These are phyloP conservation scores for Drosophila eugracilis DNA, from an alignment of 1,140 invertebrate species.

Conservation along the genomic window DNA sequence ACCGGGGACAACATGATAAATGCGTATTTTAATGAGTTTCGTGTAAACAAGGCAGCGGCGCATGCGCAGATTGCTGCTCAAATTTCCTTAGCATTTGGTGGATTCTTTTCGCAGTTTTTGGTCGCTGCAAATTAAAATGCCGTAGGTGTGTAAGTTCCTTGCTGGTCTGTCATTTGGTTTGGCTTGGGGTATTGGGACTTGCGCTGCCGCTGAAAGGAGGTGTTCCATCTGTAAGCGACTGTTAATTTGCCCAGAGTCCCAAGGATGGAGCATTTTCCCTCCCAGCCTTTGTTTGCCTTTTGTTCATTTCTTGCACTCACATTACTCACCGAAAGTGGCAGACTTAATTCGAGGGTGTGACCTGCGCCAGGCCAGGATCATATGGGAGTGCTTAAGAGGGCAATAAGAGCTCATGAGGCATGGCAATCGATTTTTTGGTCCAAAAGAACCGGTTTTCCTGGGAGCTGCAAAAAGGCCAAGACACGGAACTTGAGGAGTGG, in stretches of 20 bases:
- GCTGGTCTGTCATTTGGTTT: slow-evolving; percentile 64
- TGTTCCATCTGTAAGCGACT: slow-evolving; percentile 72
- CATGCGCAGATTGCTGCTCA: slow-evolving; percentile 55
- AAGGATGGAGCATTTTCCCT: slow-evolving; percentile 34
- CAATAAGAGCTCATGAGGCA: slow-evolving; percentile 49
- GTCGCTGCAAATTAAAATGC: slow-evolving; percentile 59
- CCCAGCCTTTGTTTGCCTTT: slow-evolving; percentile 45
- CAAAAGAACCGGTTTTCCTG: slow-evolving; percentile 19
- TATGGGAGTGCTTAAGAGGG: slow-evolving; percentile 56
- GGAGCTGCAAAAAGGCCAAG: not conserved
- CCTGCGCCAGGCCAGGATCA: slow-evolving; percentile 60
- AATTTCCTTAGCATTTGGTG: slow-evolving; percentile 52
- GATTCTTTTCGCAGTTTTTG: slow-evolving; percentile 40
- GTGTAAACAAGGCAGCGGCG: slow-evolving; percentile 76
- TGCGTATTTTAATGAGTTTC: slow-evolving; percentile 83
- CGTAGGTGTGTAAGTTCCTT: slow-evolving; percentile 64
- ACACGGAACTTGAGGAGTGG: not conserved
- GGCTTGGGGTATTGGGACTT: slow-evolving; percentile 3
- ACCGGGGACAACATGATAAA: slow-evolving; percentile 68
- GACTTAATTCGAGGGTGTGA: slow-evolving; percentile 75
- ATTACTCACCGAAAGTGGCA: slow-evolving; percentile 76
- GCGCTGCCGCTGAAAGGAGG: slow-evolving; percentile 68
- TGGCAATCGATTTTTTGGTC: slow-evolving; percentile 35
- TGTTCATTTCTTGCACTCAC: slow-evolving; percentile 36
- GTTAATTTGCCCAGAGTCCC: slow-evolving; percentile 66